These are phyloP conservation scores for Oligia fasciuncula DNA, from an alignment of 2,888 invertebrate species.

Conservation along the genomic window DNA sequence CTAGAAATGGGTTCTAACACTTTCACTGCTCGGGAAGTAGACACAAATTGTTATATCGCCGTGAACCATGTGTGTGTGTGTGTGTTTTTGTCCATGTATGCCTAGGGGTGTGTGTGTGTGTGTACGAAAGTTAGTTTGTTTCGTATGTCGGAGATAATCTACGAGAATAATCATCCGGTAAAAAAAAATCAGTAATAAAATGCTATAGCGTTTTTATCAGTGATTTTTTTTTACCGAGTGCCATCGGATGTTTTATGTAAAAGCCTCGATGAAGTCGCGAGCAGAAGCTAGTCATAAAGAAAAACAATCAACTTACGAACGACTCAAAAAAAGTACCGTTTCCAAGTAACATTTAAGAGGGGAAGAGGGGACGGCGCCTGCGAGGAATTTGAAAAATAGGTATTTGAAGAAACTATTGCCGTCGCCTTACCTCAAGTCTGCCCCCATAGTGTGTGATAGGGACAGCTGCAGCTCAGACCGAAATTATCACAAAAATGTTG, in stretches of 20 bases:
- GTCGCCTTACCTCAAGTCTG: too few relatives aligned
- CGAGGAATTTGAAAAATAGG: too few relatives aligned
- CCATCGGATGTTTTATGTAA: not conserved
- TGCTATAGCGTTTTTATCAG: not conserved
- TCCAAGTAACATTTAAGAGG: not conserved
- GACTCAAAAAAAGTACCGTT: conserved; percentile 22
- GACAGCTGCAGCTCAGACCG: too few relatives aligned
- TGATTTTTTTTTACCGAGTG: not conserved
- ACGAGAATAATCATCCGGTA: too few relatives aligned
- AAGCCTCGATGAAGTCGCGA: not conserved
- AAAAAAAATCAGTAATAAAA: not conserved
- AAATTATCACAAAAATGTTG: too few relatives aligned
- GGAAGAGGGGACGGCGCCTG: too few relatives aligned
- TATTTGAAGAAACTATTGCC: too few relatives aligned
- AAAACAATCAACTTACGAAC: not conserved
- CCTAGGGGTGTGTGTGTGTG: not conserved
- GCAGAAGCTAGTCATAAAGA: not conserved
- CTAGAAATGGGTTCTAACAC: conserved; percentile 1
- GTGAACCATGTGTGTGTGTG: not conserved
- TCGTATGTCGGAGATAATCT: not conserved
- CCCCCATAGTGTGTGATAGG: too few relatives aligned
- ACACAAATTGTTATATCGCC: not conserved
- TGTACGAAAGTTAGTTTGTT: not conserved
- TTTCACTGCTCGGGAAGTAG: conserved; percentile 25
- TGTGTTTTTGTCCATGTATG: too few relatives aligned